Evolutionary conservation across 2,888 invertebrate species (phyloP), one percentile per base, ranked within the genome.

Genomic region (Cephus pygmeus): DNA sequence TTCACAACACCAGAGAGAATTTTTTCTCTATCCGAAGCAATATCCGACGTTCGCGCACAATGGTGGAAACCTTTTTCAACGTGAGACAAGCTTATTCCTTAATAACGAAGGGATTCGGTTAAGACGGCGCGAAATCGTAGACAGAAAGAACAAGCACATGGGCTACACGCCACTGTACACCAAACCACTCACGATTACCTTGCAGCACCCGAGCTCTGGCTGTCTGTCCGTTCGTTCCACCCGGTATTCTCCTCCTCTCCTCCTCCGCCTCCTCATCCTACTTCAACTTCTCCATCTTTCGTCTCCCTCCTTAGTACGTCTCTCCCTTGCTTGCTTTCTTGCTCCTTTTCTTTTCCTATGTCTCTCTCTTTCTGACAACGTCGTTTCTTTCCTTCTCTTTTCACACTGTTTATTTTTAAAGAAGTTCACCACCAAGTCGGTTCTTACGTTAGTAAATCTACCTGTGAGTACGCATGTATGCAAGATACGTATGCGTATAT

Each of bases 111-210:
- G 56, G 9, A 56, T 56, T 56, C 23, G 9, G 23, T 56, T 56
- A 56, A 9, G 0, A 9, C 23, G 23, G 23, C 23, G 6, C 23
- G 56, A 23, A 56, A 56, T 56, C 56, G 23, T 56, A 56, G 56
- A 56, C 23, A 76, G 76, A 34, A 76, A 31, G 56, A 73, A 34
- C 34, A 71, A 73, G 56, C 76, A 76, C 76, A 76, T 76, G 76
- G 73, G 76, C 68, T 73, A 23, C 35, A 73, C 73, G 35, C 30
- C 30, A 36, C 34, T 11, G 23, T 11, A 56, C 23, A 56, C 34
- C 40, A 73, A 76, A 81, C 81, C 80, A 82, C 81, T 81, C 81
- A 81, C 80, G 82, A 86, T 84, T 85, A 85, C 81, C 84, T 86
- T 83, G 80, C 84, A 84, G 86, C 83, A 86, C 82, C 79, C 80